Conservation (phyloP, 2,888 invertebrate species). For the Empis livida region DNA sequence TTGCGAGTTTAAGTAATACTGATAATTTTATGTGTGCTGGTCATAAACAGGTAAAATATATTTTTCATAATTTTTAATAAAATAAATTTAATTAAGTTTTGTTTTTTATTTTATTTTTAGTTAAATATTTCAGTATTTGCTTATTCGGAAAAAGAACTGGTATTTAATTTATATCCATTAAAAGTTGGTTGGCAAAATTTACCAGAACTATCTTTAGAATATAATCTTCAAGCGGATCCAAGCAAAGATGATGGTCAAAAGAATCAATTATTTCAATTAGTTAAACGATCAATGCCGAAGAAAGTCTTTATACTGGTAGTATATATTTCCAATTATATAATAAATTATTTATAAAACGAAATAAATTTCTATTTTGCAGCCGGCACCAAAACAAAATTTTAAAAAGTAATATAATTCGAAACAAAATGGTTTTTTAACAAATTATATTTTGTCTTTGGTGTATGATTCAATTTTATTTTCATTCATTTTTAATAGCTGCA, state of each 20-base stretch:
- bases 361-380: background rate
- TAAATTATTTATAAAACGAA: background rate
- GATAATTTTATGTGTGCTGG: conserved; percentile 95
- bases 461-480: too few species aligned
- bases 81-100: background rate
- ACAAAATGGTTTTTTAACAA: background rate
- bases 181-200: conserved; percentile 35
- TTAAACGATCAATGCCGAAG: conserved; percentile 34
- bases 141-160: conserved; percentile 29
- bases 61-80: too few species aligned
- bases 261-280: conserved; percentile 28
- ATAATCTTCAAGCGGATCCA: conserved; percentile 31
- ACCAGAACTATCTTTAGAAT: conserved; percentile 31
- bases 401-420: too few species aligned
- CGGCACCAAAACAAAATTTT: background rate
- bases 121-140: conserved; percentile 34
- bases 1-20: conserved; percentile 28
- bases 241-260: conserved; percentile 29
- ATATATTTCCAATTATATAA: too few species aligned
- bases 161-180: conserved; percentile 33
- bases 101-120: conserved; percentile 16
- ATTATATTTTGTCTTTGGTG: background rate
- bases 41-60: conserved; percentile 67
- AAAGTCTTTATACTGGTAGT: conserved; percentile 33
- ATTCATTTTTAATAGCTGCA: too few species aligned